Conservation (phyloP, 1,140 invertebrate species). For the Hyphantria cunea region DNA sequence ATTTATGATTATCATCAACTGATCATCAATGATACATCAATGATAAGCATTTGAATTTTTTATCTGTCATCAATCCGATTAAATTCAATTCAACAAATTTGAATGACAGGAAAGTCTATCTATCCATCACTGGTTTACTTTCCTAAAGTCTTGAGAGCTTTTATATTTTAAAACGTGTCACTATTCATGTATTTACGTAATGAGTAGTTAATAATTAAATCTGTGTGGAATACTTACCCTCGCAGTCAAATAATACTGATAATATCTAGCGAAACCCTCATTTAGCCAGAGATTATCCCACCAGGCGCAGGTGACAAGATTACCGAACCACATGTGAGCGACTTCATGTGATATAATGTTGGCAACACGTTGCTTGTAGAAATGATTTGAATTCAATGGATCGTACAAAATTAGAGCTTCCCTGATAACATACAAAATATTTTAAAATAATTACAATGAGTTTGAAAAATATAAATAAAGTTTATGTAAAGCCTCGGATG, state of each 20-base stretch:
- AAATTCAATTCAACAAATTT: too few species aligned
- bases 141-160: background rate
- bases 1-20: too few species aligned
- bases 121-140: too few species aligned
- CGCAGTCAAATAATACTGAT: slow-evolving; percentile 86
- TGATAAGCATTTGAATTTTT: too few species aligned
- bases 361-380: slow-evolving; percentile 81
- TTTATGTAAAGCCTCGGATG: too few species aligned
- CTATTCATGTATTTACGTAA: too few species aligned
- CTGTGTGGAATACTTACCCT: slow-evolving; percentile 46
- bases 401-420: slow-evolving; percentile 69
- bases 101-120: too few species aligned
- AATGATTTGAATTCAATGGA: slow-evolving; percentile 58
- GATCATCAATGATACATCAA: too few species aligned
- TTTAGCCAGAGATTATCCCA: slow-evolving; percentile 87
- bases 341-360: slow-evolving; percentile 78
- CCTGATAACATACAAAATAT: slow-evolving; percentile 44
- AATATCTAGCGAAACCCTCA: slow-evolving; percentile 86
- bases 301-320: slow-evolving; percentile 85
- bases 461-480: too few species aligned
- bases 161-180: too few species aligned
- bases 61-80: too few species aligned
- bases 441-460: background rate
- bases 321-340: slow-evolving; percentile 81
- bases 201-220: too few species aligned